These are phyloP conservation scores for Epiblema foenella DNA, from an alignment of 2,888 invertebrate species.

Conservation along the genomic window DNA sequence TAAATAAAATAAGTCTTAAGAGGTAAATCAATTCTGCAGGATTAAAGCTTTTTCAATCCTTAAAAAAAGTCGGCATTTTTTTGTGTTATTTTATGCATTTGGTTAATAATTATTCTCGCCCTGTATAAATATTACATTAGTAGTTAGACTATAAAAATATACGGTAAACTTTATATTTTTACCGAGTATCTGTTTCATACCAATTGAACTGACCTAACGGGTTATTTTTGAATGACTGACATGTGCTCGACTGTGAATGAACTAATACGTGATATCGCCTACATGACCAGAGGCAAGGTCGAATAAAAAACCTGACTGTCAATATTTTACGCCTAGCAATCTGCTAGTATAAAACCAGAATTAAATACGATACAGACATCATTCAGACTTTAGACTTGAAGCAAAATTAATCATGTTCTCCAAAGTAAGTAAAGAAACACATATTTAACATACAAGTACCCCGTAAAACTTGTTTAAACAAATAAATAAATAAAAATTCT, in stretches of 20 bases:
- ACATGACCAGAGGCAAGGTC: constrained; percentile 1
- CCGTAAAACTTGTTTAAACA: constrained; percentile 55
- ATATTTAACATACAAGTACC: background rate
- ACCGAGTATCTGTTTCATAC: background rate
- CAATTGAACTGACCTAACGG: background rate
- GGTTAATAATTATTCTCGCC: too few species aligned
- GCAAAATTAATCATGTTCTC: constrained; percentile 41
- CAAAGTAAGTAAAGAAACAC: constrained; percentile 42
- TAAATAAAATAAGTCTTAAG: too few species aligned
- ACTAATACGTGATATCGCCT: background rate
- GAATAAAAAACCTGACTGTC: constrained; percentile 12
- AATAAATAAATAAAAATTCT: too few species aligned
- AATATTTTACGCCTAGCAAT: background rate
- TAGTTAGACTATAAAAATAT: too few species aligned
- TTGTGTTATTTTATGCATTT: too few species aligned
- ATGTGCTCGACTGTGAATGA: background rate
- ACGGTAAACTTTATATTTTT: too few species aligned
- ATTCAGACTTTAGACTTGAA: constrained; percentile 30
- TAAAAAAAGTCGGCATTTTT: too few species aligned
- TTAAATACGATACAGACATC: constrained; percentile 9
- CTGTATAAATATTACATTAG: too few species aligned
- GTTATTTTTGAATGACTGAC: background rate
- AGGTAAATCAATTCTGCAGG: too few species aligned
- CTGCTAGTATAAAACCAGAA: constrained; percentile 24
- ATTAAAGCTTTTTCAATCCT: too few species aligned